Evolutionary conservation across 92 coral and sea anemone species (phyloP), one percentile per base, ranked within the genome.

Genomic region (Desmophyllum pertusum): DNA sequence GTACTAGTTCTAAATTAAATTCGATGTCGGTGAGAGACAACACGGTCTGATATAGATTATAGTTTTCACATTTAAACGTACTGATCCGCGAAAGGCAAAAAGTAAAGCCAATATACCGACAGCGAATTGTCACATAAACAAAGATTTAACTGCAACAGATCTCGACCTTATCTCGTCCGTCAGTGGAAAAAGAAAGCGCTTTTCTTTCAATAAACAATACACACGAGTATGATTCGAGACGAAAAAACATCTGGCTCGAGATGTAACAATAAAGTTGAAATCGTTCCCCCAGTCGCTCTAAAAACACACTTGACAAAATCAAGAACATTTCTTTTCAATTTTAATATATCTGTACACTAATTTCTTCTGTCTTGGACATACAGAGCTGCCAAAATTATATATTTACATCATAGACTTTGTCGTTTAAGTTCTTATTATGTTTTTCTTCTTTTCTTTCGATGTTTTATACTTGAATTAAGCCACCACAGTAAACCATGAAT

Each of bases 261-360:
- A 66, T 84, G 83, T 46, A 90, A 90, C 94, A 90, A 90, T 90
- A 65, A 78, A 73, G 25, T 4, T 30, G 29, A 71, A 82, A 41
- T 71, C 79, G 42, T 31, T 27, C 79, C 10, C 42, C 78, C 35
- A 59, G 40, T 39, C 55, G 48, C 55, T 71, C 36, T 71, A 76
- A 73, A 80, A 57, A 72, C 70, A 75, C 84, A 76, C 89, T 76
- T 78, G 77, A 70, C 73, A 17, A 80, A 78, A 80, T 70, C 85
- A 82, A 82, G 86, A 55, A 69, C 50, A 72, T 73, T 76, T 69
- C 73, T 81, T 77, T 88, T 88, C 84, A 88, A 81, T 88, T 91
- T 91, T 88, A 91, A 88, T 84, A 87, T 80, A 76, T 88, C 73
- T 88, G 88, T 88, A 91, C 89, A 77, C 90, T 88, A 90, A 88